These are phyloP conservation scores for Colinus virginianus DNA, from an alignment of 2,113 vertebrate genomes.

Conservation along the genomic window DNA sequence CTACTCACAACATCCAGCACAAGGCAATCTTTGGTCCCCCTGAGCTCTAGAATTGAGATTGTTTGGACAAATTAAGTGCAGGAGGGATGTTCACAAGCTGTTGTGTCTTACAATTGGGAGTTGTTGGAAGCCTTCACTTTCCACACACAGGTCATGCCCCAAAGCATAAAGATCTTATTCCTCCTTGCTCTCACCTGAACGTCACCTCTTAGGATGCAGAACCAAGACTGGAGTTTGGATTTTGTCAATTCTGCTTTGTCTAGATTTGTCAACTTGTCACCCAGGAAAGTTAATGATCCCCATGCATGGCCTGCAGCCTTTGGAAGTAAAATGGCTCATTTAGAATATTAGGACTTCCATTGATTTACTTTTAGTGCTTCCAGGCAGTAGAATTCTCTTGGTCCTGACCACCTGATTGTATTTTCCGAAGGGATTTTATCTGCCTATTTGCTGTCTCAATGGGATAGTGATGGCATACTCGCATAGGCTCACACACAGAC, in stretches of 20 bases:
- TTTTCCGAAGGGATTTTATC: slow-evolving; percentile 3
- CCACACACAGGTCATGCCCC: fast-evolving
- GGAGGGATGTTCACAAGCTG: not conserved
- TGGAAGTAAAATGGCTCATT: slow-evolving; percentile 8
- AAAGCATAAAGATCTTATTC: not conserved
- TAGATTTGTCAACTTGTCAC: not conserved
- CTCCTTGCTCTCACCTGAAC: not conserved
- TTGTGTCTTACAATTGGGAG: not conserved
- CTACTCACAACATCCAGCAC: not conserved
- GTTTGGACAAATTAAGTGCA: not conserved
- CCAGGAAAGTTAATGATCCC: not conserved
- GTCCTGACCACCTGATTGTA: not conserved
- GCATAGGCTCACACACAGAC: not conserved
- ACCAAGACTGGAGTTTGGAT: not conserved
- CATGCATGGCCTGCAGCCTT: not conserved
- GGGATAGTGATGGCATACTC: not conserved
- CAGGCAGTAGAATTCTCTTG: not conserved
- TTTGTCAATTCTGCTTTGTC: not conserved
- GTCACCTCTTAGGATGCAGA: not conserved
- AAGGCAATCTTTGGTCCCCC: not conserved
- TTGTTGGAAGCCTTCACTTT: not conserved
- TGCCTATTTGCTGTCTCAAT: not conserved
- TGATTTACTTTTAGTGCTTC: slow-evolving; percentile 31
- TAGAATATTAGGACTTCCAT: not conserved
- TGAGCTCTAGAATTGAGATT: not conserved